Conservation (phyloP, 2,113 vertebrate species). For the Rhinopithecus roxellana region DNA sequence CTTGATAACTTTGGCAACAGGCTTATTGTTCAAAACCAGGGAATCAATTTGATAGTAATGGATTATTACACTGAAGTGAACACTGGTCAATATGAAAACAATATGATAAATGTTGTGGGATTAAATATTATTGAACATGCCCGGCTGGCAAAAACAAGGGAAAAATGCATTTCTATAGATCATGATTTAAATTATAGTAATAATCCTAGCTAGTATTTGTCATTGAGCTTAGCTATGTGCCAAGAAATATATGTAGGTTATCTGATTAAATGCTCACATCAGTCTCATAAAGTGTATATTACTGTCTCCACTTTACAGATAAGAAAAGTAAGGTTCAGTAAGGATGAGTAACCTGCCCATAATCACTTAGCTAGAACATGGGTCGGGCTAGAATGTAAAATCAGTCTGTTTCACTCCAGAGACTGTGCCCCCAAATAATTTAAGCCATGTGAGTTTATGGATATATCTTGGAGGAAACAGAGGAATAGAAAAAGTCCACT, state of each 20-base stretch:
- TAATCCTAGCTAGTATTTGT: neutral
- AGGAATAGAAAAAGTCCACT: neutral
- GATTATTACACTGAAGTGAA: neutral
- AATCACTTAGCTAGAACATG: neutral
- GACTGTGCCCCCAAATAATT: neutral
- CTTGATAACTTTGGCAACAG: neutral
- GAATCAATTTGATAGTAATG: neutral
- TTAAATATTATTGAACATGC: neutral
- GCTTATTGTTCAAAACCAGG: neutral
- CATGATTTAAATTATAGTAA: neutral
- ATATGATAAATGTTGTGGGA: neutral
- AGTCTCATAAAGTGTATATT: neutral
- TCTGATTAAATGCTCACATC: neutral
- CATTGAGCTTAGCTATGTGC: neutral
- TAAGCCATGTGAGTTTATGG: neutral
- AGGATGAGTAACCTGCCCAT: neutral
- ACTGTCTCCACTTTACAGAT: neutral
- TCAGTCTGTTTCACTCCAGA: neutral
- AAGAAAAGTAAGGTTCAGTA: neutral
- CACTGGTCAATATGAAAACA: neutral
- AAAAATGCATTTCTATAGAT: neutral
- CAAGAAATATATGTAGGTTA: neutral
- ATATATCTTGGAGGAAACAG: neutral
- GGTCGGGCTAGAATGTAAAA: neutral
- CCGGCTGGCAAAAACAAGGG: neutral